Evolutionary conservation across 2,113 vertebrate genomes (phyloP).

Genomic region (Macrotus californicus): DNA sequence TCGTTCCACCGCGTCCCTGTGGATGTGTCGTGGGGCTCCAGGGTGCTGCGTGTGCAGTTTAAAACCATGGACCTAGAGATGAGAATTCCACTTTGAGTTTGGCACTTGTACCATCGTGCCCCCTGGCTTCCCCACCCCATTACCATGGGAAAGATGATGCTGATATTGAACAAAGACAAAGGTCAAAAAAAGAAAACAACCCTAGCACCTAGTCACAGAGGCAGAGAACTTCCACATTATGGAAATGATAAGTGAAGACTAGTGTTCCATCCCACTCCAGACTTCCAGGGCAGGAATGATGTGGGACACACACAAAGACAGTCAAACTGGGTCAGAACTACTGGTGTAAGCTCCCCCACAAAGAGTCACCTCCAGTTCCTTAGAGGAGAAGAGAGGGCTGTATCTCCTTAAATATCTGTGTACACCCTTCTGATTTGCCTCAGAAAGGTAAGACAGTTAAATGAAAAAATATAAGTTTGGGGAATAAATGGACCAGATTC

Average conservation of each 20-base stretch:
- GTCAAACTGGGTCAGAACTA: neutral
- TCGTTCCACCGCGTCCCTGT: neutral
- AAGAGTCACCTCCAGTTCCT: neutral
- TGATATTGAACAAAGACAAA: neutral
- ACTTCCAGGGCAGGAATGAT: neutral
- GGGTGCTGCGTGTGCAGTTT: neutral
- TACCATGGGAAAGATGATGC: neutral
- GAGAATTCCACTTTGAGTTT: neutral
- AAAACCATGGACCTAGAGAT: neutral
- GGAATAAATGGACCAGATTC: neutral
- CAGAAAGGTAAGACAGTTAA: neutral
- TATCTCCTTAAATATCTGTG: neutral
- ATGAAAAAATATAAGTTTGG: neutral
- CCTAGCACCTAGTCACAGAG: neutral
- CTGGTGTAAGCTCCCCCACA: neutral
- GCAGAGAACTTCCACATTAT: neutral
- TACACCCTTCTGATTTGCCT: neutral
- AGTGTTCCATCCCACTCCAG: neutral
- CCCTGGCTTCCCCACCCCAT: neutral
- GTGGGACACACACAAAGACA: neutral
- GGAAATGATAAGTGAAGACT: neutral
- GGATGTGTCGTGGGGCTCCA: neutral
- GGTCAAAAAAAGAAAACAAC: neutral
- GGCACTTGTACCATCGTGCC: neutral
- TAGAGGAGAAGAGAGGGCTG: neutral